These are phyloP conservation scores for Odontamblyopus lacepedii DNA, from an alignment of 2,797 vertebrate species.

Conservation along the genomic window DNA sequence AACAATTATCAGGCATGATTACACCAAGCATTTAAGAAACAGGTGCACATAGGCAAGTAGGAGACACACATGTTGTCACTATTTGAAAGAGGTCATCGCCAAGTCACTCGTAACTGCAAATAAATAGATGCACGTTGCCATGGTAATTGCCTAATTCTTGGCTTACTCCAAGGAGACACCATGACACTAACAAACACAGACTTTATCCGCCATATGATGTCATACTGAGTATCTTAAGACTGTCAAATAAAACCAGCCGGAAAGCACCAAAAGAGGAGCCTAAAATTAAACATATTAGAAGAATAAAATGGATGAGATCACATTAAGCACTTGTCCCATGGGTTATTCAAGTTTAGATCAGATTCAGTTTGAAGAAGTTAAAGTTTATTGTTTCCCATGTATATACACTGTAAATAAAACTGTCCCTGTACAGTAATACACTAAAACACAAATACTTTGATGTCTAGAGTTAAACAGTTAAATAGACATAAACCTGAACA, in stretches of 20 bases:
- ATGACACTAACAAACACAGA: constrained; percentile 70
- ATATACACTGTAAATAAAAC: not conserved
- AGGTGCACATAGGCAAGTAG: constrained; percentile 13
- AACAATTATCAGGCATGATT: constrained; percentile 20
- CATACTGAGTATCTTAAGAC: constrained; percentile 35
- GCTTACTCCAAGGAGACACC: constrained; percentile 60
- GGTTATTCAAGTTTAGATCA: constrained; percentile 1
- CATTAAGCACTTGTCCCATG: constrained; percentile 4
- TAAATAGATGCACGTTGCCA: constrained; percentile 39
- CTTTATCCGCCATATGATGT: constrained; percentile 52
- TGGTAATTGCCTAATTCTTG: constrained; percentile 47
- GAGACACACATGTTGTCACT: constrained; percentile 12
- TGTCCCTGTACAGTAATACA: not conserved
- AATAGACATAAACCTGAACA: not conserved
- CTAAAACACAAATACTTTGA: not conserved
- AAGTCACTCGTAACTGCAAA: constrained; percentile 48
- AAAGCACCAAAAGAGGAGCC: constrained; percentile 55
- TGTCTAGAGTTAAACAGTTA: not conserved
- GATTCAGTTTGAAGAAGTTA: not conserved
- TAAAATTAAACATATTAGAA: constrained; percentile 46
- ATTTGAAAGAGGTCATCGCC: constrained; percentile 33
- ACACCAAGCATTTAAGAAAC: constrained; percentile 17
- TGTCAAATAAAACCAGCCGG: constrained; percentile 59
- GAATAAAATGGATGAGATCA: constrained; percentile 37
- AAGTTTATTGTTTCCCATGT: not conserved